Base-by-base conservation (phyloP, 2,113 vertebrate species). In the Perca fluviatilis region DNA sequence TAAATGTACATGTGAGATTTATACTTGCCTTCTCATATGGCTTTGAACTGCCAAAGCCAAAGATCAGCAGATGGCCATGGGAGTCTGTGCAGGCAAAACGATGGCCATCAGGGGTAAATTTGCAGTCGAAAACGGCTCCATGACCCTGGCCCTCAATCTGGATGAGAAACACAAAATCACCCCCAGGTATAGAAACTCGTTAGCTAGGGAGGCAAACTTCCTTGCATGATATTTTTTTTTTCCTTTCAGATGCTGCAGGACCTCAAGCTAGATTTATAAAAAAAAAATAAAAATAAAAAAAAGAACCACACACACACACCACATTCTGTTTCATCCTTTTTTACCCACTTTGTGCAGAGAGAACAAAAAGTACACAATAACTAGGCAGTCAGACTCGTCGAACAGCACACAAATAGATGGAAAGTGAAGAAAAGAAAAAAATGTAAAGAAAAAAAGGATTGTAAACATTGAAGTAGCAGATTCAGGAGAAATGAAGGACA, bases 91-190 rank as follows among this genome's bases (percentile, higher is more conserved):
- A 97, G 56, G 98, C 97, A 60, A 99, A 98, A 80, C 97, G 97
- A 51, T 99, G 97, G 58, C 98, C 98, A 66, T 99, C 97, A 12
- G 97, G 96, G 36, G 98, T 99, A 90, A 99, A 99, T 87, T 99
- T 99, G 90, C 98, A 99, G 90, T 99, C 98, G 88, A 99, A 99
- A 56, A 99, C 98, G 30, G 98, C 98, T 75, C 98, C 98, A 0
- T 99, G 97, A 80, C 98, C 98, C 92, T 99, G 98, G 40, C 97
- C 98, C 93, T 99, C 98, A 82, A 99, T 99, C 98, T 99, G 88
- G 8, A 81, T 21, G 60, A 43, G 62, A 72, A 36, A 88, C 33
- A 68, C 46, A 63, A 51, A 74, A 12, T 46, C 27, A 68, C 13
- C 8, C 1, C 1, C 25, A 68, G 61, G 13, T 16, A 62, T 11